Evolutionary conservation across 2,113 vertebrate genomes (phyloP), one percentile per base, ranked within the genome.

Genomic region (Vidua chalybeata): DNA sequence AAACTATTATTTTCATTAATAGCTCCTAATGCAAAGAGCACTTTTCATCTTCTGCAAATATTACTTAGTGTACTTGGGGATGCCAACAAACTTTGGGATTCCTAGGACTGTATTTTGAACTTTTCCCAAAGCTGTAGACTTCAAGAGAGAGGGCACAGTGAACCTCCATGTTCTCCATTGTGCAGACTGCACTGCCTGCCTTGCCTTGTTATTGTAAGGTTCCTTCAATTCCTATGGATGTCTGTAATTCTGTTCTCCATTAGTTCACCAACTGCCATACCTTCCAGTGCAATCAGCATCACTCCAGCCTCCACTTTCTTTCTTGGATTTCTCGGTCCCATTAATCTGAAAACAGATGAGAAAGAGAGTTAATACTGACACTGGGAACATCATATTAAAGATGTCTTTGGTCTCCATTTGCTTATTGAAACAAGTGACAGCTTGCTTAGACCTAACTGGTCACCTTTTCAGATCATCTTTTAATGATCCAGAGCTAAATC

Each of bases 271-370:
- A 31, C 55, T 61, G 52, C 64, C 39, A 7, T 51, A 66, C 64
- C 69, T 94, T 94, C 73, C 59, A 56, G 30, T 12, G 76, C 13
- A 89, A 93, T 74, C 85, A 96, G 39, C 4, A 1, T 85, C 94
- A 84, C 52, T 74, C 55, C 51, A 19, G 35, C 51, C 41, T 74
- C 72, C n/a, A 4, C 39, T 28, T 63, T 35, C 26, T 62, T 56
- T 7, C 66, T 37, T 2, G 0, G 35, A n/a, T 72, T 87, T 89
- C 61, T 73, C 58, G 35, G 35, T 78, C 24, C 45, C 33, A 22
- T 79, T 89, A 73, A 49, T 84, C 41, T 87, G 86, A 87, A 93
- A 93, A 89, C 33, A 77, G 86, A 94, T 78, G 68, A 93, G 88
- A 90, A 69, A 88, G 43, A 54, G 48, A 94, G 66, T 93, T 91